These are phyloP conservation scores for Choristoneura rosaceana DNA, from an alignment of 2,888 invertebrate genomes.

Conservation along the genomic window DNA sequence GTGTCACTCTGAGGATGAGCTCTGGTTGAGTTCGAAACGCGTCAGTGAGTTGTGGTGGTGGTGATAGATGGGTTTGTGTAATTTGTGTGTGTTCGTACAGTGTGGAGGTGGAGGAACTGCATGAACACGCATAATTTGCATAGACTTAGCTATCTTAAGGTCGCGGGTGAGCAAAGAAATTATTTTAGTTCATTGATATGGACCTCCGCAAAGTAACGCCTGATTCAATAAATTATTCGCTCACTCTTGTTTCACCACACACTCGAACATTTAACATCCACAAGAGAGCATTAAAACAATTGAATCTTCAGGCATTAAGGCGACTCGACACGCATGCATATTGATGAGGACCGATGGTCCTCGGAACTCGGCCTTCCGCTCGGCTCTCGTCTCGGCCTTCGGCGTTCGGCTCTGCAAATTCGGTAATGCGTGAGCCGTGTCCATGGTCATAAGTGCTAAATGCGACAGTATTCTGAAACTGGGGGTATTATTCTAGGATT, in stretches of 20 bases:
- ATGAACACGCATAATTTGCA: too few species aligned
- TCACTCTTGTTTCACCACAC: neutral
- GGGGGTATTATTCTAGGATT: neutral
- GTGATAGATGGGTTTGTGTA: too few species aligned
- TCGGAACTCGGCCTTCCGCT: neutral
- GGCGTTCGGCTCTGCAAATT: slow-evolving; percentile 2
- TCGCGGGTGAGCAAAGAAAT: too few species aligned
- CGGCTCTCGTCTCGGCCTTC: neutral
- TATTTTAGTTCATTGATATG: too few species aligned
- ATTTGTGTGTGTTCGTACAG: too few species aligned
- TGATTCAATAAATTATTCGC: too few species aligned
- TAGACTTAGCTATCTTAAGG: too few species aligned
- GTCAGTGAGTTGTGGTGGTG: too few species aligned
- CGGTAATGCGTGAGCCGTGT: slow-evolving; percentile 51
- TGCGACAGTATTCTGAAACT: slow-evolving; percentile 6
- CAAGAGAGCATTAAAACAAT: slow-evolving; percentile 1
- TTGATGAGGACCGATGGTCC: neutral
- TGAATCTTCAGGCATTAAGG: neutral
- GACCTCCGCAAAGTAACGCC: too few species aligned
- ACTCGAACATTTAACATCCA: neutral
- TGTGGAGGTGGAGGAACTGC: too few species aligned
- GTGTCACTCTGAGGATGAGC: too few species aligned
- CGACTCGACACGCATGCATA: slow-evolving; percentile 9
- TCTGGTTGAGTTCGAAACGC: too few species aligned
- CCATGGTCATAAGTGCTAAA: slow-evolving; percentile 46